Base-by-base conservation (phyloP, 2,797 vertebrate genomes). In the Petrocephalus schoutedeni region DNA sequence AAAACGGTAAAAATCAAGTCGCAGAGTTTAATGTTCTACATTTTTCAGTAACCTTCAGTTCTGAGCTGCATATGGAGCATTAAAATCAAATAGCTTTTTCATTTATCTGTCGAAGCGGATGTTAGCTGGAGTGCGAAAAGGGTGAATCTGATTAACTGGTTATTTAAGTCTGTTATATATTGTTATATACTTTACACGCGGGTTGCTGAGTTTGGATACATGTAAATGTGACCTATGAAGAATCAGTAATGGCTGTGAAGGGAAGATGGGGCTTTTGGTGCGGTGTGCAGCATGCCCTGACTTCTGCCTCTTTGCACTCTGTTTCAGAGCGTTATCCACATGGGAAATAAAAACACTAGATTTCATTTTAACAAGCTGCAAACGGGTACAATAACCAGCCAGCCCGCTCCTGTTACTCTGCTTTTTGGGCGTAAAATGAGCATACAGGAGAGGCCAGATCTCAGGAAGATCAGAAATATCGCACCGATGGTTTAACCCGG, bases 361-460 rank as follows among this genome's bases (percentile, higher is more conserved):
- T 77, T 77, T 77, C 71, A 77, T 77, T 77, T 77, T 77, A 41
- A 77, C 71, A 77, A 67, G 61, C 23, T 67, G 61, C 61, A 67
- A 32, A 67, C 10, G 10, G 23, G 28, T 28, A 67, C 23, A 67
- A 1, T 14, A 5, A 67, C 3, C 23, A 10, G 23, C 61, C 4
- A 77, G 28, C 23, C 32, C 0, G 28, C 71, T 36, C 71, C 36
- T 4, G 41, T 77, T 45, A n/a, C 41, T 19, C 1, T n/a, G 19
- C 14, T 77, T 45, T 77, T 41, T 41, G 71, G 71, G 36, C 0
- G 19, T n/a, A n/a, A 8, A 28, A 19, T n/a, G 32, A 77, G 14
- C 2, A 16, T 36, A 45, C 32, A 45, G 71, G 32, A 77, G 36
- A n/a, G 56, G 12, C 9, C 56, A 14, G 71, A 19, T 4, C 71